Percentiles rank a stretch among this genome's conserved stretches.
phyloP scores from a whole-genome alignment of 2,888 invertebrate species.

The Nemoura dubitans region DNA sequence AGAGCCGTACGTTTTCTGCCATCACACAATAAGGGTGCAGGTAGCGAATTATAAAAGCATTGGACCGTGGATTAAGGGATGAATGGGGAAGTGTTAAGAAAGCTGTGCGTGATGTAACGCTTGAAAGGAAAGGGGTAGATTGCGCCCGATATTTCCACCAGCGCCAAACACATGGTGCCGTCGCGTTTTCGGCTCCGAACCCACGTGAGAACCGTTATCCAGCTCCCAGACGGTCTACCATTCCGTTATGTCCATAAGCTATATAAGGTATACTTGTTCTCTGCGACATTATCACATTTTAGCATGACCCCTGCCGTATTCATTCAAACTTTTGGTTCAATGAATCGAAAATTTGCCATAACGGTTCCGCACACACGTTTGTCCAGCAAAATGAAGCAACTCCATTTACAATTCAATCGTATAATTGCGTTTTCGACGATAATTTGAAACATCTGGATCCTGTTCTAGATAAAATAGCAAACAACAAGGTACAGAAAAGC shows the following conservation, averaged over 20 bases:
- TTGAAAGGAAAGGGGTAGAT: conserved; percentile 37
- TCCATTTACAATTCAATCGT: too few species aligned
- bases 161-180: not conserved
- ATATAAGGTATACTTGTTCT: too few species aligned
- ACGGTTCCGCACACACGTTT: too few species aligned
- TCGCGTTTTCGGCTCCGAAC: not conserved
- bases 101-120: not conserved
- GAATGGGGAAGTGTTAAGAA: conserved; percentile 36
- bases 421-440: too few species aligned
- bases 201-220: conserved; percentile 16
- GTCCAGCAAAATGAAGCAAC: too few species aligned
- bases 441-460: too few species aligned
- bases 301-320: too few species aligned
- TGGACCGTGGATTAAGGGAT: conserved; percentile 32
- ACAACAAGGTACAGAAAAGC: too few species aligned
- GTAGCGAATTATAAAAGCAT: conserved; percentile 30
- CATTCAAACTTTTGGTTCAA: too few species aligned
- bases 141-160: not conserved
- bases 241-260: not conserved
- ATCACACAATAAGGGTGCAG: not conserved
- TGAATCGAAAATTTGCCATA: too few species aligned
- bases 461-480: too few species aligned
- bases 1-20: not conserved
- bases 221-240: not conserved
- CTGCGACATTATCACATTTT: too few species aligned